Evolutionary conservation across 2,113 vertebrate species (phyloP).

Genomic region (Steatornis caripensis): DNA sequence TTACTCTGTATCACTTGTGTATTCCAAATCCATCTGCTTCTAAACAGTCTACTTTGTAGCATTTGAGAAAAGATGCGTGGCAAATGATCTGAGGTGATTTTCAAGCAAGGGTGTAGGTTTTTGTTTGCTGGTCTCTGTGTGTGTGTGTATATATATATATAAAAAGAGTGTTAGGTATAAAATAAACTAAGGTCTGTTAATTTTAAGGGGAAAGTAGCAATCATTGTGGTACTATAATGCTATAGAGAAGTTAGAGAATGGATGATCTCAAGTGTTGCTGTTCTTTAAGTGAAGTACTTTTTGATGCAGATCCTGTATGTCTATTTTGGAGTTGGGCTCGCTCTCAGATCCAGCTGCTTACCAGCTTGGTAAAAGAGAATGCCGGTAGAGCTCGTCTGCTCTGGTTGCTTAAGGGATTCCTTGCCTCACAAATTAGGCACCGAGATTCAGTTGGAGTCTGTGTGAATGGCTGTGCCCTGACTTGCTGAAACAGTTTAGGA

Average conservation of each 20-base stretch:
- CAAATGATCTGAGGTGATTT: not conserved
- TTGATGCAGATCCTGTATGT: not conserved
- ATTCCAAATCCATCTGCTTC: not conserved
- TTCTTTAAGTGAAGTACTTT: not conserved
- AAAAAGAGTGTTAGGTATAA: not conserved
- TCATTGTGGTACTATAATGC: not conserved
- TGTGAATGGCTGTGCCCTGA: not conserved
- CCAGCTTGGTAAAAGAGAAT: not conserved
- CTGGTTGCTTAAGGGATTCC: not conserved
- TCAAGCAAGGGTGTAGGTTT: not conserved
- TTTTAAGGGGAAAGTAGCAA: not conserved
- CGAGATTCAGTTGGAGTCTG: not conserved
- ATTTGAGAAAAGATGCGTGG: not conserved
- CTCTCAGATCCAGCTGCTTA: not conserved
- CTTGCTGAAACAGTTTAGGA: not conserved
- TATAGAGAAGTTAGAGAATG: not conserved
- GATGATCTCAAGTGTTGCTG: not conserved
- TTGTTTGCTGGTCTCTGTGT: not conserved
- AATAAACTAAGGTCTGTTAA: not conserved
- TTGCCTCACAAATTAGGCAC: not conserved
- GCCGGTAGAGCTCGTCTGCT: not conserved
- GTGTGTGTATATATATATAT: not conserved
- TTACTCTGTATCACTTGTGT: not conserved
- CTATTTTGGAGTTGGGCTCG: not conserved
- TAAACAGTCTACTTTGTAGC: not conserved